Evolutionary conservation across 2,113 vertebrate genomes (phyloP).

Genomic region (Ramphastos sulfuratus): DNA sequence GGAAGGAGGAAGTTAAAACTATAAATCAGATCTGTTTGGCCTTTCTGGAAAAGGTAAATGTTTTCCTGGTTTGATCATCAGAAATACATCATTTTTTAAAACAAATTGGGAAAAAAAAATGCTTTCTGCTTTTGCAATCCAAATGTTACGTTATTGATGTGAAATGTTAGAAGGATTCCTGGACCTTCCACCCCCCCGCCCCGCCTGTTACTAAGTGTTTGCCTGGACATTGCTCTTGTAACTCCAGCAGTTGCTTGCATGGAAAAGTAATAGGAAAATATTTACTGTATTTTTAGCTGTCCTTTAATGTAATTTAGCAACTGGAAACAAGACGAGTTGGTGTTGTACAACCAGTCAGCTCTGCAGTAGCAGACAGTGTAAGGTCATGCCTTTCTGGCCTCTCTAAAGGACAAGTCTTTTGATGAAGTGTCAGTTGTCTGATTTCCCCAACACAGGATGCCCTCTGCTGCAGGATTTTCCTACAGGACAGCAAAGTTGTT

Average conservation of each 20-base stretch:
- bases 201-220: neutral
- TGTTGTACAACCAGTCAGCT: constrained; percentile 14
- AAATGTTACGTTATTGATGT: neutral
- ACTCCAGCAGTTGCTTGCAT: constrained; percentile 51
- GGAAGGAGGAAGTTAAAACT: neutral
- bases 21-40: neutral
- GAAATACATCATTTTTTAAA: neutral
- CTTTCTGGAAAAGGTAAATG: neutral
- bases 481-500: constrained; percentile 2
- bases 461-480: constrained; percentile 21
- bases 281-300: constrained; percentile 71
- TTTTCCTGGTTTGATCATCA: neutral
- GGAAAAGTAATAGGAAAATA: constrained; percentile 69
- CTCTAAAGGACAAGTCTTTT: constrained; percentile 50
- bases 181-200: neutral
- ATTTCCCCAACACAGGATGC: neutral
- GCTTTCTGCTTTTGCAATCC: neutral
- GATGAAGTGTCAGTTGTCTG: constrained; percentile 45
- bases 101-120: neutral
- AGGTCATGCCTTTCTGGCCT: constrained; percentile 40
- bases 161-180: neutral
- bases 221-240: constrained; percentile 5
- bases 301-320: constrained; percentile 71
- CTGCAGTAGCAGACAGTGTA: constrained; percentile 23
- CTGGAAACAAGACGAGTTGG: constrained; percentile 59